Evolutionary conservation across 2,888 invertebrate genomes (phyloP), one percentile per base, ranked within the genome.

Genomic region (Acrobasis consociella): DNA sequence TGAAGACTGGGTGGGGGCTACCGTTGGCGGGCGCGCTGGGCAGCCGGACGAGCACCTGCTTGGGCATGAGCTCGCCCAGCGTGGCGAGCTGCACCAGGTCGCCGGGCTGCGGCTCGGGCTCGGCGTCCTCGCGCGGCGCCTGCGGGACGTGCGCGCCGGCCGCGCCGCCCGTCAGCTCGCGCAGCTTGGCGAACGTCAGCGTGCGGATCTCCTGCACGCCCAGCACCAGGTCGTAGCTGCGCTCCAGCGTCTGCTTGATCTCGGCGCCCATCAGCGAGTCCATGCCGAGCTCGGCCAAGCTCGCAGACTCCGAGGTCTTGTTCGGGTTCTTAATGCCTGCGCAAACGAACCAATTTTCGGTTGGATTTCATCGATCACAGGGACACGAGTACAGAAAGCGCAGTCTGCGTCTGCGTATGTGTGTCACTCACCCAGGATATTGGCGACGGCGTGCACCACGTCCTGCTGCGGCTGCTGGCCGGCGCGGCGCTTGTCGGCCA

Each of bases 211-310:
- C 98, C 86, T 97, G 97, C 72, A 98, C 97, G 67, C 97, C 96
- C 67, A 99, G 93, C 22, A 97, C 95, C 64, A 99, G 90, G 86
- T 99, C 99, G 89, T 96, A 98, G 78, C 97, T 97, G 63, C 98
- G 94, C 86, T 99, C 99, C 62, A 99, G 91, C 0, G 97, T 97
- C 89, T 99, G 99, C 86, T 99, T 99, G 80, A 99, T 98, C 93
- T 99, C 99, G 1, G 99, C 98, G 55, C 99, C 99, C 99, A 99
- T 99, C 71, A 99, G 92, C 1, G 99, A 99, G 85, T 99, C 99
- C 96, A 99, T 97, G 66, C 99, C 99, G 50, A 99, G 94, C 86
- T 99, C 99, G 38, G 98, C 97, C 56, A 99, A 92, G 51, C 96
- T 96, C 5, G 96, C 94, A 38, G 94, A 94, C 51, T 95, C 93